Evolutionary conservation across 2,797 vertebrate species (phyloP).

Genomic region (Acanthornis magna): DNA sequence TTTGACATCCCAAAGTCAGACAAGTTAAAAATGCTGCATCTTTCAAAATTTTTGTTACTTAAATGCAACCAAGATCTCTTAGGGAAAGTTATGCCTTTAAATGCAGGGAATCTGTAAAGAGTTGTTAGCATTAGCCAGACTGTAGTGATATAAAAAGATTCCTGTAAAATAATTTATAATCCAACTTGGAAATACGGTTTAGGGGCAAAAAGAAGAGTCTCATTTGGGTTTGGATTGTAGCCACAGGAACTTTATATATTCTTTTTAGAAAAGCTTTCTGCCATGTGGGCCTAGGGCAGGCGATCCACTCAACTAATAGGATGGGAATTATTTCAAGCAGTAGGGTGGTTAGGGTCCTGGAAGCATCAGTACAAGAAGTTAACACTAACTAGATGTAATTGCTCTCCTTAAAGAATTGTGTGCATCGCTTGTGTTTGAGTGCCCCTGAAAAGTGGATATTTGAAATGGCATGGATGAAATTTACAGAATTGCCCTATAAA

Average conservation of each 20-base stretch:
- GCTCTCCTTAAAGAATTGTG: neutral
- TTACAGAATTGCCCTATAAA: neutral
- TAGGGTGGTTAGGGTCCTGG: neutral
- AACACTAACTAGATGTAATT: too few species aligned
- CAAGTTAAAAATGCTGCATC: neutral
- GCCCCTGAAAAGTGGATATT: neutral
- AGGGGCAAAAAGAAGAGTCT: neutral
- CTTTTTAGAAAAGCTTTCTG: neutral
- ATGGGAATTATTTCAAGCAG: neutral
- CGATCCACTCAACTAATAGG: neutral
- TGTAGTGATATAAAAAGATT: neutral
- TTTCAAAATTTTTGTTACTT: neutral
- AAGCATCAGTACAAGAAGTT: neutral
- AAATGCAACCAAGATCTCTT: neutral
- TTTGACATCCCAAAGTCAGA: neutral
- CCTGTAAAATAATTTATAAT: neutral
- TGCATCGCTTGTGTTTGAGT: neutral
- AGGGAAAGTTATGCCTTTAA: neutral
- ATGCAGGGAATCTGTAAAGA: neutral
- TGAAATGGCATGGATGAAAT: neutral
- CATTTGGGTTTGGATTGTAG: neutral
- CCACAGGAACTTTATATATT: neutral
- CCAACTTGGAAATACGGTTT: neutral
- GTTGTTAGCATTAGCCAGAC: neutral
- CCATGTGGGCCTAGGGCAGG: rapidly evolving